A percentile compares a stretch with the other conserved stretches of the same genome.
Conservation (phyloP, 2,888 invertebrate genomes). For the Tiliacea aurago region DNA sequence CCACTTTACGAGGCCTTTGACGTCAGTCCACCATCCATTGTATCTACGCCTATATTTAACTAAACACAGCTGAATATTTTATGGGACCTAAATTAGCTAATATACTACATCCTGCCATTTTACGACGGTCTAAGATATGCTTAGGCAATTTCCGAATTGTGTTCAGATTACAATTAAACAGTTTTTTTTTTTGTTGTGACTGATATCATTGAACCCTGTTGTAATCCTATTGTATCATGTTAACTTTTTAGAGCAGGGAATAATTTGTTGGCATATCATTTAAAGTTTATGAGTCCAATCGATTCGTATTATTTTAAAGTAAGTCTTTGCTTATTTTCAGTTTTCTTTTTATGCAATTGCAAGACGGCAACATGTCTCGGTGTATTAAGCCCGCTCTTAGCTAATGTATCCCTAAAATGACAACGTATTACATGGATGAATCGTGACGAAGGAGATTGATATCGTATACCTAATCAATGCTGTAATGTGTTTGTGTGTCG, state of each 20-base stretch:
- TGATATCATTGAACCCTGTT: background rate
- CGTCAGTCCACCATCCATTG: slow-evolving; percentile 48
- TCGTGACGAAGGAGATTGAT: slow-evolving; percentile 23
- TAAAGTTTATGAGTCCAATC: background rate
- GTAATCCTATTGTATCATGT: background rate
- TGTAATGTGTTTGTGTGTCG: slow-evolving; percentile 21
- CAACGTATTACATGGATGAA: slow-evolving; percentile 33
- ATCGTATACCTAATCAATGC: slow-evolving; percentile 14
- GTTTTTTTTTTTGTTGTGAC: background rate
- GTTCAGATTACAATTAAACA: background rate
- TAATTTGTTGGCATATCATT: background rate
- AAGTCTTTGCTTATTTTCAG: background rate
- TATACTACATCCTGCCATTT: background rate
- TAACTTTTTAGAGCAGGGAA: background rate
- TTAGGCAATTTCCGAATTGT: no score
- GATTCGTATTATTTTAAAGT: background rate
- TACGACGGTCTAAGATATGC: background rate
- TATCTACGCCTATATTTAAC: slow-evolving; percentile 35
- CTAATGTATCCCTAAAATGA: slow-evolving; percentile 3
- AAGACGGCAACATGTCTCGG: background rate
- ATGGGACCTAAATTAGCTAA: slow-evolving; percentile 41
- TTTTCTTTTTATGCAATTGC: background rate
- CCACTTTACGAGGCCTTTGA: slow-evolving; percentile 56
- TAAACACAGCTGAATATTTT: slow-evolving; percentile 55
- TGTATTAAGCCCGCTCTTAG: background rate